Evolutionary conservation across 2,113 vertebrate genomes (phyloP).

Genomic region (Laterallus jamaicensis): DNA sequence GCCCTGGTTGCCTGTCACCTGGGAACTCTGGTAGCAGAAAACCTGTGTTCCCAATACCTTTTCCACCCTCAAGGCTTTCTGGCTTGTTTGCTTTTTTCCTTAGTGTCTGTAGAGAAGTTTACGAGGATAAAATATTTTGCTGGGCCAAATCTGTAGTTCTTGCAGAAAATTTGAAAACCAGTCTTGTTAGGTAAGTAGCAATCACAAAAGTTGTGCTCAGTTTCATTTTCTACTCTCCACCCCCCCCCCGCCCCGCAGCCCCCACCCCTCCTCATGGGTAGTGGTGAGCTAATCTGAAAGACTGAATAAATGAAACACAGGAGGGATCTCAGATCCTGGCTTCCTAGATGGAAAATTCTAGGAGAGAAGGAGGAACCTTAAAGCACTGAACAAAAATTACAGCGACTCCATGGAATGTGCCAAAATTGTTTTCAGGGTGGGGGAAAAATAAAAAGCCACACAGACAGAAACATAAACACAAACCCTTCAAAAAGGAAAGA

Average conservation of each 20-base stretch:
- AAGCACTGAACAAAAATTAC: background rate
- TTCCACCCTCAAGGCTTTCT: background rate
- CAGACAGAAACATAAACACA: background rate
- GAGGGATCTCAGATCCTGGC: background rate
- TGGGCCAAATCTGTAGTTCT: background rate
- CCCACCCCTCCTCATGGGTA: background rate
- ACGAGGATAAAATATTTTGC: background rate
- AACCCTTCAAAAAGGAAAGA: background rate
- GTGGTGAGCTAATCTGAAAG: background rate
- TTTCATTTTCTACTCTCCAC: background rate
- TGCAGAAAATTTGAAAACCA: constrained; percentile 1
- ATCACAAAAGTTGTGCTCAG: background rate
- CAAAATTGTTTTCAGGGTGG: background rate
- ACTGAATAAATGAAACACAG: constrained; percentile 14
- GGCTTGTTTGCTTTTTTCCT: background rate
- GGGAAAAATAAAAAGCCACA: background rate
- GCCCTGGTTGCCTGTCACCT: background rate
- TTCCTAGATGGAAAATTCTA: constrained; percentile 2
- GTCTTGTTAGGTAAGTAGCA: background rate
- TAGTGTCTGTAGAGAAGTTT: background rate
- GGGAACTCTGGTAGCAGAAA: background rate
- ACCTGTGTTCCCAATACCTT: background rate
- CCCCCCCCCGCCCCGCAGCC: background rate
- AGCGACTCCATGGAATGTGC: background rate
- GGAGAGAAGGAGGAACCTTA: background rate